These are phyloP conservation scores for Volucella zonaria DNA, from an alignment of 2,888 invertebrate genomes.

Conservation along the genomic window DNA sequence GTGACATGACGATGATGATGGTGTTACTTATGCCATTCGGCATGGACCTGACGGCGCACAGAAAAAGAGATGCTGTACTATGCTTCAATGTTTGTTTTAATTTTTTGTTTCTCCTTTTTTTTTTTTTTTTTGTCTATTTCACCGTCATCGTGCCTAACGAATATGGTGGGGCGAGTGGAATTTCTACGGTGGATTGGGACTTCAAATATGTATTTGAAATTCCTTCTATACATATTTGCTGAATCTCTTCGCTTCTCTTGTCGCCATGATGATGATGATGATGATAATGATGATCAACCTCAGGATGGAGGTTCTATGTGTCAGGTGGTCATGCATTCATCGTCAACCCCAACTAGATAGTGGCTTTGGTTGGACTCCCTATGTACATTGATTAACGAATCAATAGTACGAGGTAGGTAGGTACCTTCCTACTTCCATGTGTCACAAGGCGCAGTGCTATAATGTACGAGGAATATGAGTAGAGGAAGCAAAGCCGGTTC, in stretches of 20 bases:
- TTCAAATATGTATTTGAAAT: constrained; percentile 71
- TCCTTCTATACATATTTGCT: constrained; percentile 70
- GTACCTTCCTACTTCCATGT: constrained; percentile 27
- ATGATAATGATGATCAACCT: constrained; percentile 37
- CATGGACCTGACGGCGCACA: constrained; percentile 50
- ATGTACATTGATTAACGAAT: constrained; percentile 72
- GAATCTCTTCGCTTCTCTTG: constrained; percentile 53
- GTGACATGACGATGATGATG: constrained; percentile 73
- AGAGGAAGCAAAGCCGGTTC: too few species aligned
- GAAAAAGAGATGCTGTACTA: constrained; percentile 43
- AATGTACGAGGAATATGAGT: not conserved
- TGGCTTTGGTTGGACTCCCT: constrained; percentile 10
- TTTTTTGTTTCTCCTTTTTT: constrained; percentile 12
- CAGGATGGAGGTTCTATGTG: constrained; percentile 56
- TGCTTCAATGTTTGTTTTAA: constrained; percentile 61
- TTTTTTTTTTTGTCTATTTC: constrained; percentile 31
- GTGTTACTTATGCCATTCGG: constrained; percentile 72
- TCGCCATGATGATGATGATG: constrained; percentile 6
- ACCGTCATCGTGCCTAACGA: constrained; percentile 69
- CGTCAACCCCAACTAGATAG: constrained; percentile 31
- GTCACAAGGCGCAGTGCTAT: not conserved
- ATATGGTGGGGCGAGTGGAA: constrained; percentile 67
- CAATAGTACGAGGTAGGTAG: constrained; percentile 41
- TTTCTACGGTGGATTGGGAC: constrained; percentile 69
- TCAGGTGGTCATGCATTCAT: constrained; percentile 69